Evolutionary conservation across 2,113 vertebrate species (phyloP).

Genomic region (Cettia cetti): DNA sequence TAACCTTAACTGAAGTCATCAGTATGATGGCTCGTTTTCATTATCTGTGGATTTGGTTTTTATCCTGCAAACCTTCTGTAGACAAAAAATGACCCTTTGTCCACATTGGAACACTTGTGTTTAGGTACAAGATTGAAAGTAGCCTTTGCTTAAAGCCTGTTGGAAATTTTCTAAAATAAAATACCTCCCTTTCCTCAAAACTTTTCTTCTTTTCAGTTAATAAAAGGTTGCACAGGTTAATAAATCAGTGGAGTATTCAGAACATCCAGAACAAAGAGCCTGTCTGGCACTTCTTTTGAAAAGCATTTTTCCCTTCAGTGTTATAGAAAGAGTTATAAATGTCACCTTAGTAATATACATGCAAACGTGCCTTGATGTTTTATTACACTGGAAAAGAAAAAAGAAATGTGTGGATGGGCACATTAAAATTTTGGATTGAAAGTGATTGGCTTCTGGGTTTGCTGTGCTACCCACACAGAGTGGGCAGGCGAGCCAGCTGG

Average conservation of each 20-base stretch:
- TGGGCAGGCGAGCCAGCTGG: background rate
- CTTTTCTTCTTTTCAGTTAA: background rate
- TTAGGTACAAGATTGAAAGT: background rate
- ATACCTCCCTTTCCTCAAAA: background rate
- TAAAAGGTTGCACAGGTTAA: background rate
- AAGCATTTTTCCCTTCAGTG: background rate
- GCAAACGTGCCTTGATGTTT: background rate
- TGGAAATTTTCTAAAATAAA: background rate
- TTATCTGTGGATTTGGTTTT: background rate
- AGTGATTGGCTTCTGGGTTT: background rate
- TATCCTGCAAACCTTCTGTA: background rate
- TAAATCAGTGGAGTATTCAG: background rate
- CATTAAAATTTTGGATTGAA: constrained; percentile 10
- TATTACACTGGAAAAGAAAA: background rate
- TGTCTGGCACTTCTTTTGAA: background rate
- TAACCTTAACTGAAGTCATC: background rate
- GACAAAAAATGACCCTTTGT: background rate
- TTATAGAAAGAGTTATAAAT: background rate
- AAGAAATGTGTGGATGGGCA: background rate
- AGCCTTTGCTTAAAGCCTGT: background rate
- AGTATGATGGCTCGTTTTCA: background rate
- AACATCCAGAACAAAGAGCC: background rate
- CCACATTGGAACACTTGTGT: background rate
- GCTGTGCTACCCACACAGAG: background rate
- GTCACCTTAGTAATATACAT: constrained; percentile 18